These are phyloP conservation scores for Callimorpha dominula DNA, from an alignment of 2,888 invertebrate species.

Conservation along the genomic window DNA sequence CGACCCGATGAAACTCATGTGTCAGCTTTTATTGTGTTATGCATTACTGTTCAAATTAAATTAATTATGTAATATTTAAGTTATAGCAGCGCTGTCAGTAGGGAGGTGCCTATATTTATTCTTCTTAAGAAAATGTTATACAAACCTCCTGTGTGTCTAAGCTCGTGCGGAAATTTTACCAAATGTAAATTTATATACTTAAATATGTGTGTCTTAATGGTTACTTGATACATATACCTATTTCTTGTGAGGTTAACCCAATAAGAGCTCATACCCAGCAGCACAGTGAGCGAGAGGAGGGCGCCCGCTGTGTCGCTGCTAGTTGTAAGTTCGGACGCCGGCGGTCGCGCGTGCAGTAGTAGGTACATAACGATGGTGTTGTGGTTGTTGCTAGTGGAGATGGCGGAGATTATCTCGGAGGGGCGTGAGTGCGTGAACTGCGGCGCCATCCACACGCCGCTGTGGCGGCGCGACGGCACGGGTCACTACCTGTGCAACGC, in stretches of 20 bases:
- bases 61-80: background rate
- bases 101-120: background rate
- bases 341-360: conserved; percentile 25
- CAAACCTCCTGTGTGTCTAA: background rate
- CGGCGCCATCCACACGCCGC: conserved; percentile 98
- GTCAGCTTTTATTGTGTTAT: conserved; percentile 28
- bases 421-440: conserved; percentile 99
- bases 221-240: background rate
- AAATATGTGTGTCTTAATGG: background rate
- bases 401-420: conserved; percentile 94
- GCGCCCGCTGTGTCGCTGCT: background rate
- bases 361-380: conserved; percentile 31
- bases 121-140: background rate
- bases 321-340: conserved; percentile 39
- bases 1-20: conserved; percentile 27
- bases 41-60: background rate
- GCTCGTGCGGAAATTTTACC: background rate
- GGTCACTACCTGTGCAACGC: conserved; percentile 99
- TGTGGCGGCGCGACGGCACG: conserved; percentile 99
- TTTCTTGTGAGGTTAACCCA: no score
- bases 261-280: no score
- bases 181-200: background rate
- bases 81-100: background rate
- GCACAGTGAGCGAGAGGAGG: no score
- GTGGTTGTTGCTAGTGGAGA: conserved; percentile 80